A percentile compares a stretch with the other conserved stretches of the same genome.
These are phyloP conservation scores for Campoletis sonorensis DNA, from an alignment of 1,140 invertebrate genomes.

Conservation along the genomic window DNA sequence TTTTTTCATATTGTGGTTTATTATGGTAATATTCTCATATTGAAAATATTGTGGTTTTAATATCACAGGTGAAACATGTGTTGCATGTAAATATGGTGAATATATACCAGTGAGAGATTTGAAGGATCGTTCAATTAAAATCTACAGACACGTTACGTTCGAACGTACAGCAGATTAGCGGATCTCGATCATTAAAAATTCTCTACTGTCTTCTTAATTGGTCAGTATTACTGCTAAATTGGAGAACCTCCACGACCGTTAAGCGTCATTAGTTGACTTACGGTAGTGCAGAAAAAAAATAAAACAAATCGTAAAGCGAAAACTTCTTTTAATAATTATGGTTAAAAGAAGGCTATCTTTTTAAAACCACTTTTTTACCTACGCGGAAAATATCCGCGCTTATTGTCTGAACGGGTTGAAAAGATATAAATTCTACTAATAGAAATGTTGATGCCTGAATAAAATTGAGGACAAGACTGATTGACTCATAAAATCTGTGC, in stretches of 20 bases:
- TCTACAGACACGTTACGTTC: neutral
- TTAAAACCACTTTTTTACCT: neutral
- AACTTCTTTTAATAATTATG: neutral
- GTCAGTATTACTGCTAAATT: neutral
- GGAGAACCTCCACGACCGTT: neutral
- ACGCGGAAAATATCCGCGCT: too few relatives aligned
- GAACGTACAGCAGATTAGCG: slow-evolving; percentile 14
- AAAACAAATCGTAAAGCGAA: neutral
- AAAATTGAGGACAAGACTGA: too few relatives aligned
- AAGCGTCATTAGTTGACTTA: neutral
- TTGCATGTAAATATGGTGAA: neutral
- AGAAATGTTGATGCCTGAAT: too few relatives aligned
- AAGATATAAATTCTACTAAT: too few relatives aligned
- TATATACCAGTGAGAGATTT: neutral
- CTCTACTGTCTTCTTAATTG: slow-evolving; percentile 15
- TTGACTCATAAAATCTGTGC: too few relatives aligned
- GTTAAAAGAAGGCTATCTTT: neutral
- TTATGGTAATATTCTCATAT: neutral
- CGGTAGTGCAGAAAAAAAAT: neutral
- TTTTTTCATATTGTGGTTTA: too few relatives aligned
- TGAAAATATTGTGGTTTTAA: slow-evolving; percentile 3
- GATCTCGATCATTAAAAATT: slow-evolving; percentile 26
- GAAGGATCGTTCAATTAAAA: neutral
- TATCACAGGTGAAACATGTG: neutral
- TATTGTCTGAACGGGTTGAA: too few relatives aligned